These are phyloP conservation scores for Drosophila lacteicornis DNA, from an alignment of 1,140 invertebrate species.

Conservation along the genomic window DNA sequence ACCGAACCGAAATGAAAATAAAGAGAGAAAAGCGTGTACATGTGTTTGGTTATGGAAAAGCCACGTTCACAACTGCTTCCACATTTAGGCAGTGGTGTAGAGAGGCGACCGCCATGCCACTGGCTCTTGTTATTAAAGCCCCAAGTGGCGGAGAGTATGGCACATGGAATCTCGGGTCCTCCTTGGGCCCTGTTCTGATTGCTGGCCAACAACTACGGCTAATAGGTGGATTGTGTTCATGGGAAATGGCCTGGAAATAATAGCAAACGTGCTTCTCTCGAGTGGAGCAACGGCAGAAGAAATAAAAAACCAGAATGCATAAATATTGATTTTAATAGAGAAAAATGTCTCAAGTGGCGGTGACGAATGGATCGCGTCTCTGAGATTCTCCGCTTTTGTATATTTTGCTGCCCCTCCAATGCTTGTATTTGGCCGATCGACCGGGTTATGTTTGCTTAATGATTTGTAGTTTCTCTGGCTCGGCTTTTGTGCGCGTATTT, in stretches of 20 bases:
- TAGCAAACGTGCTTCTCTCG: conserved; percentile 77
- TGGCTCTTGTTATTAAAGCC: conserved; percentile 50
- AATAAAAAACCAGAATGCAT: conserved; percentile 68
- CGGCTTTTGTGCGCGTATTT: conserved; percentile 27
- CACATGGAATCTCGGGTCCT: conserved; percentile 28
- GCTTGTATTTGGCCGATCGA: conserved; percentile 57
- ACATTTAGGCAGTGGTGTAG: conserved; percentile 27
- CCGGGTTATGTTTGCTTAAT: conserved; percentile 72
- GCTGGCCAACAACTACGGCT: conserved; percentile 43
- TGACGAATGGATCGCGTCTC: conserved; percentile 63
- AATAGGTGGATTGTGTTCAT: conserved; percentile 76
- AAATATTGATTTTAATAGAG: conserved; percentile 78
- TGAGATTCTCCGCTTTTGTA: neutral
- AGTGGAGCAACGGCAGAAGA: conserved; percentile 17
- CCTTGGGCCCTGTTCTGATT: conserved; percentile 44
- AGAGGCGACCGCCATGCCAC: conserved; percentile 22
- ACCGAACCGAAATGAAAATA: conserved; percentile 7
- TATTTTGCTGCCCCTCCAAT: conserved; percentile 8
- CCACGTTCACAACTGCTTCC: conserved; percentile 41
- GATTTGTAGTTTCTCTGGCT: conserved; percentile 67
- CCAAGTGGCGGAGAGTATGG: conserved; percentile 26
- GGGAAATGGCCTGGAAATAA: conserved; percentile 81
- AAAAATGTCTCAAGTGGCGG: conserved; percentile 77
- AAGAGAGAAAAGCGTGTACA: conserved; percentile 31
- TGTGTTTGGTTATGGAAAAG: conserved; percentile 38